A percentile compares a stretch with the other conserved stretches of the same genome.
These are phyloP conservation scores for Mactromeris polynyma DNA, from an alignment of 2,888 invertebrate species.

Conservation along the genomic window DNA sequence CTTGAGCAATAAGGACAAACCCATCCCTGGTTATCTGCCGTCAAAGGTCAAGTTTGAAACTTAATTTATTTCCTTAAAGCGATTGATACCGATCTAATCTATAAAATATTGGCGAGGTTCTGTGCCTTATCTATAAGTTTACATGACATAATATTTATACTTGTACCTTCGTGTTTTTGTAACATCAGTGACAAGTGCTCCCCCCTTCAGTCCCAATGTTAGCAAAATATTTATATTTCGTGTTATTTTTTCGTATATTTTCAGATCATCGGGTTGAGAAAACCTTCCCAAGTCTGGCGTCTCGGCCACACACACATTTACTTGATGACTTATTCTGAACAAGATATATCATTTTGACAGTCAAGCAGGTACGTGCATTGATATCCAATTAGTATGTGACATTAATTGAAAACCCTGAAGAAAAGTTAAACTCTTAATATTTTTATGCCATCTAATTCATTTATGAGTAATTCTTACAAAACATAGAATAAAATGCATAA, in stretches of 20 bases:
- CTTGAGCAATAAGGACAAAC: not conserved
- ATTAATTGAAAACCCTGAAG: slow-evolving; percentile 34
- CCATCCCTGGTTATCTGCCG: slow-evolving; percentile 25
- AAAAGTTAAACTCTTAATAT: not conserved
- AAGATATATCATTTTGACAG: slow-evolving; percentile 42
- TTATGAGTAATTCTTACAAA: slow-evolving; percentile 35
- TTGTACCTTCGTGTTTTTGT: not conserved
- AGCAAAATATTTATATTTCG: slow-evolving; percentile 20
- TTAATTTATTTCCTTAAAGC: slow-evolving; percentile 29
- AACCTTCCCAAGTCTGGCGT: not conserved
- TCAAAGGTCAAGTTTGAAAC: slow-evolving; percentile 33
- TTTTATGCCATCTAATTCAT: slow-evolving; percentile 34
- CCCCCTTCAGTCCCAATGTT: not conserved
- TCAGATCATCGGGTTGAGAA: slow-evolving; percentile 12
- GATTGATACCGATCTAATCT: slow-evolving; percentile 33
- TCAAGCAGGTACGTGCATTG: slow-evolving; percentile 40
- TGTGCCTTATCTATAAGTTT: slow-evolving; percentile 34
- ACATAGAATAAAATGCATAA: slow-evolving; percentile 1
- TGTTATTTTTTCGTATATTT: slow-evolving; percentile 27
- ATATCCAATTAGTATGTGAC: slow-evolving; percentile 44
- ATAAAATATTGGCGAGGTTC: slow-evolving; percentile 12
- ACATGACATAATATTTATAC: slow-evolving; percentile 40
- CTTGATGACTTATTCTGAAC: not conserved
- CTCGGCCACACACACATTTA: slow-evolving; percentile 27
- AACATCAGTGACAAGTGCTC: slow-evolving; percentile 9